These are phyloP conservation scores for Epizoanthus scotinus DNA, from an alignment of 92 coral and sea anemone genomes.

Conservation along the genomic window DNA sequence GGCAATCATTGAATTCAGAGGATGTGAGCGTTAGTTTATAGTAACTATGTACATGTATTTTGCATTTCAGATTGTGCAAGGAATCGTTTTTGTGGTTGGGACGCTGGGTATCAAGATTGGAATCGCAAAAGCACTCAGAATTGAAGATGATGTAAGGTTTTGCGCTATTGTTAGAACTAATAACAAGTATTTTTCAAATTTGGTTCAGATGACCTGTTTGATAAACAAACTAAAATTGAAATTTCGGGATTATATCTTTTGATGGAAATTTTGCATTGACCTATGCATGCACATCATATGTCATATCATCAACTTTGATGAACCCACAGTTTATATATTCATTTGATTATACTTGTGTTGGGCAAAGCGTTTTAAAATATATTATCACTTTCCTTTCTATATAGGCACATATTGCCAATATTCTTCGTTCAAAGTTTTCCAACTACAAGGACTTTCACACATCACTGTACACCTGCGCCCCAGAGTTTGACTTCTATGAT, in stretches of 20 bases:
- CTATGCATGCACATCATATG: no score
- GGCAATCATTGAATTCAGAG: no score
- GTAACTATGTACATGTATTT: neutral
- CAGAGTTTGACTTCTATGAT: constrained; percentile 95
- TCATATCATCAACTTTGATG: no score
- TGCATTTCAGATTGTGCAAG: constrained; percentile 75
- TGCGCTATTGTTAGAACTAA: neutral
- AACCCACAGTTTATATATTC: no score
- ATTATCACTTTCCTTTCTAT: constrained; percentile 17
- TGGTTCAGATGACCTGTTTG: no score
- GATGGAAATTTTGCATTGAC: no score
- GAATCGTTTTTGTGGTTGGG: constrained; percentile 68
- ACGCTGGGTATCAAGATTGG: constrained; percentile 86
- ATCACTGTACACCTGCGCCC: constrained; percentile 92
- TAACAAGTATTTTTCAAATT: neutral
- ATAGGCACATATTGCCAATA: constrained; percentile 94
- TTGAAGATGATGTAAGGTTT: constrained; percentile 88
- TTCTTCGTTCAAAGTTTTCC: constrained; percentile 91
- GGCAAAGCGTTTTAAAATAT: no score
- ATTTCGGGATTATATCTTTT: no score
- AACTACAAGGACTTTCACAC: constrained; percentile 94
- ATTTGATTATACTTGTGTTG: no score
- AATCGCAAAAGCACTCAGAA: constrained; percentile 75
- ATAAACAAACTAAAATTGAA: no score
- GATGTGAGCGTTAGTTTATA: no score